Conservation (phyloP, 2,113 vertebrate genomes). For the Lycaon pictus region DNA sequence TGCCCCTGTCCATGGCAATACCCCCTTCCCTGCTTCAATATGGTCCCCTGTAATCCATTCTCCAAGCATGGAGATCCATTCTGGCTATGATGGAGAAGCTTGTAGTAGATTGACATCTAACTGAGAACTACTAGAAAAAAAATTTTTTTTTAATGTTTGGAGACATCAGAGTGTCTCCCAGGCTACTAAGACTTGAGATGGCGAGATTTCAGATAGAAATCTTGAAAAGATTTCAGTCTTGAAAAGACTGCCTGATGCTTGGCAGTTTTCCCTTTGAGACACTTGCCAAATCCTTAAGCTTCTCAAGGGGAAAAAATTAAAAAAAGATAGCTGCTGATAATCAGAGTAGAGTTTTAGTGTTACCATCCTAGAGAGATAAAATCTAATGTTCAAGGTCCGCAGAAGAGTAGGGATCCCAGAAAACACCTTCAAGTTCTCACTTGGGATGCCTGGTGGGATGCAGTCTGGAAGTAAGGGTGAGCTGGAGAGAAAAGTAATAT, state of each 20-base stretch:
- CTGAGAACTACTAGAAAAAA: not conserved
- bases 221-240: no score
- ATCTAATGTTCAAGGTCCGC: fast-evolving
- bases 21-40: fast-evolving
- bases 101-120: fast-evolving
- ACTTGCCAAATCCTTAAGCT: not conserved
- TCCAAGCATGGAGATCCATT: not conserved
- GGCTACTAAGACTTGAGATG: not conserved
- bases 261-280: not conserved
- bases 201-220: not conserved
- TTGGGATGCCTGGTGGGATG: fast-evolving
- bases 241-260: fast-evolving
- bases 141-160: not conserved
- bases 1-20: fast-evolving
- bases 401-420: not conserved
- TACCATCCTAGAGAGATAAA: not conserved
- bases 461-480: fast-evolving
- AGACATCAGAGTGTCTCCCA: not conserved
- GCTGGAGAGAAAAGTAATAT: not conserved
- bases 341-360: not conserved
- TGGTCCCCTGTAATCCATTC: fast-evolving
- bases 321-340: no score
- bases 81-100: not conserved
- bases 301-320: not conserved
- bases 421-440: fast-evolving